Evolutionary conservation across 2,113 vertebrate species (phyloP).

Genomic region (Halichoerus grypus): DNA sequence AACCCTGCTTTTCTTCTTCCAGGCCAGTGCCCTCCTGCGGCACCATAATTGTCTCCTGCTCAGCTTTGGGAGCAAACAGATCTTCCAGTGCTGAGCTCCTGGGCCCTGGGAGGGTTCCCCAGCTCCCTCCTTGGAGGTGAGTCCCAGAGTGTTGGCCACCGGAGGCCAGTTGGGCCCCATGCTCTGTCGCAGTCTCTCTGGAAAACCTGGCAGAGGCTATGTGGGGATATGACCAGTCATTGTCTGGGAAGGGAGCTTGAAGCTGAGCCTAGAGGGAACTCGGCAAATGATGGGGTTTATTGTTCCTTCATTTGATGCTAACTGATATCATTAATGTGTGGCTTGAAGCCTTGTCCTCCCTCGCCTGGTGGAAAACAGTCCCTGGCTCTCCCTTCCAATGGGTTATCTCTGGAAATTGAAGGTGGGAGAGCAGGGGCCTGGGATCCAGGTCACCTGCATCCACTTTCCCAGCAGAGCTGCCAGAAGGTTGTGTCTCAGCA

Average conservation of each 20-base stretch:
- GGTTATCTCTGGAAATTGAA: conserved; percentile 66
- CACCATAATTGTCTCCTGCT: background rate
- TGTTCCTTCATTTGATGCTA: conserved; percentile 45
- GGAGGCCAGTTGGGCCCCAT: conserved; percentile 63
- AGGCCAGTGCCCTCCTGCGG: background rate
- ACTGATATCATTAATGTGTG: conserved; percentile 53
- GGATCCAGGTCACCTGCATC: conserved; percentile 53
- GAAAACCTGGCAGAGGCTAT: conserved; percentile 55
- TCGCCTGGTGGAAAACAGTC: background rate
- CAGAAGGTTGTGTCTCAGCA: background rate
- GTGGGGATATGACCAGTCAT: conserved; percentile 55
- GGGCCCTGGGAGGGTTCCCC: background rate
- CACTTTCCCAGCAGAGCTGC: conserved; percentile 3
- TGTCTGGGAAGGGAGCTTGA: conserved; percentile 68
- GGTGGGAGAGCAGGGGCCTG: conserved; percentile 35
- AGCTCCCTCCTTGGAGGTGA: conserved; percentile 22
- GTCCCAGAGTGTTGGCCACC: conserved; percentile 24
- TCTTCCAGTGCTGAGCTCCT: background rate
- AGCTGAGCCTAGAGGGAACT: conserved; percentile 38
- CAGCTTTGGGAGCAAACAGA: conserved; percentile 39
- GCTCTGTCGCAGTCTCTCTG: conserved; percentile 15
- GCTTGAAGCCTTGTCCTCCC: conserved; percentile 14
- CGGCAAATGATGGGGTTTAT: conserved; percentile 45
- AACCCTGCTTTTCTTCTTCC: background rate
- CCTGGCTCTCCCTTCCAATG: background rate